phyloP scores from a whole-genome alignment of 1,140 invertebrate species.

The Lepeophtheirus salmonis region DNA sequence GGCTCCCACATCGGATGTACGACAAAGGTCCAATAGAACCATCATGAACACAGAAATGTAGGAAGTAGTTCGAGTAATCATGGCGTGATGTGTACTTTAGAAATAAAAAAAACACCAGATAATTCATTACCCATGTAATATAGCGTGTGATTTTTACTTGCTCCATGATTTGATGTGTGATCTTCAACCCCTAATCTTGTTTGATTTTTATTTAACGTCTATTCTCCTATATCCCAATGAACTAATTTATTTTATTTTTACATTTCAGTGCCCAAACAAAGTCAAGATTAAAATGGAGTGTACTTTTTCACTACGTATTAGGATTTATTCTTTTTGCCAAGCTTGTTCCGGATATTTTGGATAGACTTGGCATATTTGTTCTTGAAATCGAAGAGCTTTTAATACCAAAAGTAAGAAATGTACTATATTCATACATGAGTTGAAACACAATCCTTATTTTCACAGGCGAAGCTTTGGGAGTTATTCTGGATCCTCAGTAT shows the following conservation, averaged over 20 bases:
- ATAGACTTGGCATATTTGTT: constrained; percentile 77
- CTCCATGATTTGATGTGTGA: no score
- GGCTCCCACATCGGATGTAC: background rate
- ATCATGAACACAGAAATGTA: constrained; percentile 10
- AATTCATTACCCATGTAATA: constrained; percentile 7
- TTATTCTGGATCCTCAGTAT: background rate
- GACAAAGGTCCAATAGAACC: background rate
- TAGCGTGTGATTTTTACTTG: constrained; percentile 8
- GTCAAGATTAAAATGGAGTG: constrained; percentile 70
- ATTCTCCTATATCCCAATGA: no score
- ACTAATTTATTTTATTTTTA: constrained; percentile 22
- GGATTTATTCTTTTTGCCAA: constrained; percentile 78
- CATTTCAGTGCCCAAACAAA: constrained; percentile 70
- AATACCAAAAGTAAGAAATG: constrained; percentile 52
- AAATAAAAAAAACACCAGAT: no score
- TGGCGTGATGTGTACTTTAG: constrained; percentile 10
- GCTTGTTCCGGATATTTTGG: constrained; percentile 69
- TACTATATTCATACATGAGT: no score
- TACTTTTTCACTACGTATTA: constrained; percentile 74
- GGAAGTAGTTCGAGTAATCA: constrained; percentile 20
- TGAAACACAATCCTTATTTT: constrained; percentile 3
- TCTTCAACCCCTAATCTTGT: no score
- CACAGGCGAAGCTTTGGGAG: constrained; percentile 15
- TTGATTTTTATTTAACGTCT: no score
- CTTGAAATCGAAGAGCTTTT: constrained; percentile 79